Percentiles rank a stretch among this genome's conserved stretches.
These are phyloP conservation scores for Hemitrygon akajei DNA, from an alignment of 2,797 vertebrate species.

Conservation along the genomic window DNA sequence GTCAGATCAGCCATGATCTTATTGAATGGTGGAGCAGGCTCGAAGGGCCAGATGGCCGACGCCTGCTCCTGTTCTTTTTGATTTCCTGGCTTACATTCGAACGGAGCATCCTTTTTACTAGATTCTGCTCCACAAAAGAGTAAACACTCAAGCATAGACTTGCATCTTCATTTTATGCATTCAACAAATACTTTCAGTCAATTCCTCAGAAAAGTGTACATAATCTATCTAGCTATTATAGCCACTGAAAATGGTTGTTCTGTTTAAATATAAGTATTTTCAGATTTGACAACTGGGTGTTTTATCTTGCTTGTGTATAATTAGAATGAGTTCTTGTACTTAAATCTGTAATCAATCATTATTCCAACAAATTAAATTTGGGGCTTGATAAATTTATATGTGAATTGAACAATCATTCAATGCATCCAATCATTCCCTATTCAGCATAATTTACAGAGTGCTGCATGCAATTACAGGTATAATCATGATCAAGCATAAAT, in stretches of 20 bases:
- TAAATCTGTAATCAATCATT: conserved; percentile 22
- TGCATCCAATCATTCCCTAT: background rate
- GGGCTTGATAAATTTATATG: background rate
- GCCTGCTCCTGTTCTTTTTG: background rate
- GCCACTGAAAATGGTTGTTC: background rate
- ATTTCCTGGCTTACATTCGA: background rate
- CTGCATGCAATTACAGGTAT: background rate
- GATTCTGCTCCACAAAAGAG: background rate
- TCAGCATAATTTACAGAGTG: background rate
- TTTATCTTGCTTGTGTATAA: background rate
- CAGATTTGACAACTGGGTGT: conserved; percentile 20
- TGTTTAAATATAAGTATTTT: background rate
- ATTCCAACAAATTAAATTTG: background rate
- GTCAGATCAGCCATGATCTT: no score
- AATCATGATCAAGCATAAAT: conserved; percentile 9
- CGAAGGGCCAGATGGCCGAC: no score
- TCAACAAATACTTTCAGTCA: background rate
- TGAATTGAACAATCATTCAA: background rate
- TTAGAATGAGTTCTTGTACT: conserved; percentile 10
- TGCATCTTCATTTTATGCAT: background rate
- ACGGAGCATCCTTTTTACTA: background rate
- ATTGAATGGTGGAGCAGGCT: no score
- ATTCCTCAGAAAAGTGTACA: background rate
- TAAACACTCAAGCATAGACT: background rate
- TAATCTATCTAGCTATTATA: background rate